These are phyloP conservation scores for Phania funesta DNA, from an alignment of 2,888 invertebrate species.

Conservation along the genomic window DNA sequence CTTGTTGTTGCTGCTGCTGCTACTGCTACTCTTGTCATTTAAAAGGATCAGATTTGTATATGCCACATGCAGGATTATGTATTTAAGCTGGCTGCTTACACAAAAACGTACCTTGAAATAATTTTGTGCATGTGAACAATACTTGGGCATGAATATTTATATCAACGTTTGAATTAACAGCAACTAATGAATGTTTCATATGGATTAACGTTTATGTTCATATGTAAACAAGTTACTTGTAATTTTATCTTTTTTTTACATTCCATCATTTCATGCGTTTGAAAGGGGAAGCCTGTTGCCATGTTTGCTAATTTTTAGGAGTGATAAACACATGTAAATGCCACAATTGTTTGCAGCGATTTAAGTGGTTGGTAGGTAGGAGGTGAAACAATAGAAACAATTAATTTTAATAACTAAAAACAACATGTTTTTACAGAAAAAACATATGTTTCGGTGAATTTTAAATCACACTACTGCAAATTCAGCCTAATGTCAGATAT, in stretches of 20 bases:
- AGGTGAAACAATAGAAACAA: neutral
- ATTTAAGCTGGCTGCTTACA: slow-evolving; percentile 47
- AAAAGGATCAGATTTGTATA: slow-evolving; percentile 40
- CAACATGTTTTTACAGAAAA: no score
- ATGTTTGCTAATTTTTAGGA: neutral
- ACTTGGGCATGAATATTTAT: slow-evolving; percentile 3
- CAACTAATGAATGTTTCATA: slow-evolving; percentile 16
- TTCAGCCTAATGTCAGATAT: no score
- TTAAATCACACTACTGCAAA: no score
- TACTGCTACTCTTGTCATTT: neutral
- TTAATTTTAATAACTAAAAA: neutral
- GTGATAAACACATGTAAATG: neutral
- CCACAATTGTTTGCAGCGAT: neutral
- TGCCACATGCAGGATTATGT: slow-evolving; percentile 55
- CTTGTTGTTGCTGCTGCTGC: no score
- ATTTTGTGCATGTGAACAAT: neutral
- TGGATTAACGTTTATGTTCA: slow-evolving; percentile 38
- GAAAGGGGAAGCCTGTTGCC: neutral
- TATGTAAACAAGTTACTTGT: slow-evolving; percentile 41
- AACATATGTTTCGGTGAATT: no score
- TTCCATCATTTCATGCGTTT: neutral
- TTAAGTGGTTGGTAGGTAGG: neutral
- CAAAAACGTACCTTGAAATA: neutral
- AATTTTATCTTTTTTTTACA: slow-evolving; percentile 1
- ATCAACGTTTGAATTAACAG: slow-evolving; percentile 31